Evolutionary conservation across 2,797 vertebrate genomes (phyloP), one percentile per base, ranked within the genome.

Genomic region (Oophaga sylvatica): DNA sequence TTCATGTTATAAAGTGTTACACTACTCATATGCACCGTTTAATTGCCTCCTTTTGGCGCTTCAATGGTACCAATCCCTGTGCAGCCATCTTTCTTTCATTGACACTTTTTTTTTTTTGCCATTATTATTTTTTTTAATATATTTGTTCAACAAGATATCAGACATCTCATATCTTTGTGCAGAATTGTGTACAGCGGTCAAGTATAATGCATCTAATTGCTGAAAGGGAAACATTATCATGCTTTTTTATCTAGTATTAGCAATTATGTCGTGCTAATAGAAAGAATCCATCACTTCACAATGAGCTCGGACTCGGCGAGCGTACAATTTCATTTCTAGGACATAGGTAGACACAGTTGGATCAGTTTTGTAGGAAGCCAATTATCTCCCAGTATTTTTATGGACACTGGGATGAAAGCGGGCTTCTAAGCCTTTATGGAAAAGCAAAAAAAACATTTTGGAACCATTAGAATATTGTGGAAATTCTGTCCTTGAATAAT

Each of bases 1-100:
- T 85, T 85, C 13, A 45, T 88, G 83, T 88, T 88, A 88, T 88
- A 88, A 88, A 88, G 67, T 88, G 80, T 88, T 88, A 80, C 81
- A 88, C 81, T 70, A 35, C 65, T 56, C 68, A 76, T 63, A 65
- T 20, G 13, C 67, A 75, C 85, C 68, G 70, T 80, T 84, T 77
- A 57, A 80, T 88, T 80, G 81, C 59, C 81, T 88, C 19, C 67
- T 84, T 71, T 88, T 60, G 56, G 75, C 56, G 81, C 75, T 48
- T 75, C 20, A 19, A 0, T 17, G 60, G 11, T 22, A 12, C 48
- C 10, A 5, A 71, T 88, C 67, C 76, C 75, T 79, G 19, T 63
- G 59, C 29, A 85, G 75, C 31, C 76, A 77, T 65, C 62, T 80
- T 79, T 65, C 60, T 78, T 65, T 84, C 68, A 76, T 62, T 71